Conservation (phyloP, 2,888 invertebrate genomes). For the Drosophila sordidapex region DNA sequence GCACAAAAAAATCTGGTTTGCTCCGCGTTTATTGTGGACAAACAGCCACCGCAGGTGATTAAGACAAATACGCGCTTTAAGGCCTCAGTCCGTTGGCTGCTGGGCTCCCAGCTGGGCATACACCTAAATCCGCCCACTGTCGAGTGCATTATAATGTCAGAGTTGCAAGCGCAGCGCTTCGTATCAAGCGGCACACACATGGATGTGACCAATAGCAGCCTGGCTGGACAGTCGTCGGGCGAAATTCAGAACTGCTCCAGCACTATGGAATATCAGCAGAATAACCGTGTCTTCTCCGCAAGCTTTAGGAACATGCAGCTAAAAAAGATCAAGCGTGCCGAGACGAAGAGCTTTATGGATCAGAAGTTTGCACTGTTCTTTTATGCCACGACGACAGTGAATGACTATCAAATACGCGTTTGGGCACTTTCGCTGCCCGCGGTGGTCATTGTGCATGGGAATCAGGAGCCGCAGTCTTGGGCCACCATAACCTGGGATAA, state of each 20-base stretch:
- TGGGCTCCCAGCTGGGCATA: slow-evolving; percentile 96
- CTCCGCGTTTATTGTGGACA: slow-evolving; percentile 96
- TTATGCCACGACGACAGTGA: slow-evolving; percentile 90
- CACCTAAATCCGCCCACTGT: slow-evolving; percentile 97
- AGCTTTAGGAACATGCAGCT: slow-evolving; percentile 97
- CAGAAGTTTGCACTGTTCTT: slow-evolving; percentile 97
- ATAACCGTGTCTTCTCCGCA: slow-evolving; percentile 93
- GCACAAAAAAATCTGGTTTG: slow-evolving; percentile 81
- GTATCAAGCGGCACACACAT: slow-evolving; percentile 82
- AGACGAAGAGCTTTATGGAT: slow-evolving; percentile 99
- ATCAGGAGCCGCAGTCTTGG: slow-evolving; percentile 99
- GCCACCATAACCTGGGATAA: slow-evolving; percentile 99
- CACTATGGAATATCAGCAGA: slow-evolving; percentile 97
- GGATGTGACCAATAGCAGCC: slow-evolving; percentile 73
- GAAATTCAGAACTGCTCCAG: slow-evolving; percentile 98
- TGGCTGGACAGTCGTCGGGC: slow-evolving; percentile 87
- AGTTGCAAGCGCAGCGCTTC: slow-evolving; percentile 90
- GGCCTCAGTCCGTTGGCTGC: slow-evolving; percentile 95
- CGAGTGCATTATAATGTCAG: slow-evolving; percentile 86
- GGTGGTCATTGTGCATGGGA: slow-evolving; percentile 99
- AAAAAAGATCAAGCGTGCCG: slow-evolving; percentile 97
- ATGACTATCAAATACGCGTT: slow-evolving; percentile 88
- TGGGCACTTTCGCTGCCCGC: slow-evolving; percentile 99
- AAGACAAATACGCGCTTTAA: slow-evolving; percentile 98
- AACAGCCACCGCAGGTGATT: slow-evolving; percentile 99